phyloP scores from a whole-genome alignment of 2,888 invertebrate species.

The Rhingia campestris region DNA sequence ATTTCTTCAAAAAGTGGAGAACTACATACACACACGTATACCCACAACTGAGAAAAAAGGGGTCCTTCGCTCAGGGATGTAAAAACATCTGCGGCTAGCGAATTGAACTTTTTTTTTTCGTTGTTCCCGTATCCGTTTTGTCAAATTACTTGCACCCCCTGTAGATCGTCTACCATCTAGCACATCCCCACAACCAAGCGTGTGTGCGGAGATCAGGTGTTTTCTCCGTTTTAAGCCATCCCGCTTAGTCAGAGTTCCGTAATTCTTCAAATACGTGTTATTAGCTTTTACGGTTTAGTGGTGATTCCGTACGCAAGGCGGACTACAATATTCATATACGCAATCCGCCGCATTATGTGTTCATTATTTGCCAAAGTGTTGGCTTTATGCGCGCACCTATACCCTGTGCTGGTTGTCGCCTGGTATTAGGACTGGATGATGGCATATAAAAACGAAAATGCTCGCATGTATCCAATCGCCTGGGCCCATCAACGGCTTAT shows the following conservation, averaged over 20 bases:
- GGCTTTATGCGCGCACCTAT: constrained; percentile 39
- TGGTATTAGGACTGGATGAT: constrained; percentile 32
- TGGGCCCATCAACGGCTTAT: constrained; percentile 54
- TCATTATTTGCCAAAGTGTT: constrained; percentile 64
- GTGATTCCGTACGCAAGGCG: constrained; percentile 37
- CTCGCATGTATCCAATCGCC: constrained; percentile 21
- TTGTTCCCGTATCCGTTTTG: constrained; percentile 44
- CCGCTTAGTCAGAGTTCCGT: constrained; percentile 58
- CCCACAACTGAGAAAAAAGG: background rate
- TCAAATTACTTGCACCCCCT: constrained; percentile 70
- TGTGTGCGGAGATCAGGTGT: constrained; percentile 49
- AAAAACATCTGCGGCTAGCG: constrained; percentile 59
- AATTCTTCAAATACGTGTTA: constrained; percentile 69
- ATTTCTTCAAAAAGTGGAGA: constrained; percentile 15
- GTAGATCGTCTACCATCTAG: constrained; percentile 39
- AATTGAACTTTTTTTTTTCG: constrained; percentile 36
- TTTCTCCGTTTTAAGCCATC: constrained; percentile 28
- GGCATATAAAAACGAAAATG: constrained; percentile 37
- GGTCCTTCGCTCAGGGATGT: constrained; percentile 20
- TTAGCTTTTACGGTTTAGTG: constrained; percentile 55
- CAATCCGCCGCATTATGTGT: constrained; percentile 68
- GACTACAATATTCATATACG: constrained; percentile 60
- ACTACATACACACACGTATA: background rate
- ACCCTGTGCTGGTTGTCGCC: constrained; percentile 20
- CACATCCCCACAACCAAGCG: background rate